Percentiles rank a stretch among this genome's conserved stretches.
Conservation (phyloP, 2,113 vertebrate genomes). For the Trematocara nigrifrons region DNA sequence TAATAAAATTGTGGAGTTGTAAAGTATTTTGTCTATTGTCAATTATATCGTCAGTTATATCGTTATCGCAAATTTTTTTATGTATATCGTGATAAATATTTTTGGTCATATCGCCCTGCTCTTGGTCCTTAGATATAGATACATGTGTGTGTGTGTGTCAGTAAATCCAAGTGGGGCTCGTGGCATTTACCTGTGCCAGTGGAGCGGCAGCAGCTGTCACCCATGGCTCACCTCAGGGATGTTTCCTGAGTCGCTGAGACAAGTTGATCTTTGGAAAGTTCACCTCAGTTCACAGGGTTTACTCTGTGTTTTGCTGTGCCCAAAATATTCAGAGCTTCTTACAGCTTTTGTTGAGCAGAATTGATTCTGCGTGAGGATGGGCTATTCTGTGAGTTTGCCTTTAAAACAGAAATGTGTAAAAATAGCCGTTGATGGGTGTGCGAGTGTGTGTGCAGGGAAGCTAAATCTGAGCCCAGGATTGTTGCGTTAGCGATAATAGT, state of each 20-base stretch:
- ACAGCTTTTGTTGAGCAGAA: not conserved
- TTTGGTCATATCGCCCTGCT: too few relatives aligned
- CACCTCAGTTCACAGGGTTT: constrained; percentile 47
- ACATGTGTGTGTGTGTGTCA: not conserved
- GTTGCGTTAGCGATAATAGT: not conserved
- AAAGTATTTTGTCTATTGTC: too few relatives aligned
- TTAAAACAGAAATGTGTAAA: not conserved
- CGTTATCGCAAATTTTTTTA: too few relatives aligned
- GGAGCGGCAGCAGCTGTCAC: constrained; percentile 60
- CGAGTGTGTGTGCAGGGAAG: not conserved
- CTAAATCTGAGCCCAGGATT: not conserved
- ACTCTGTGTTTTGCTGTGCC: not conserved
- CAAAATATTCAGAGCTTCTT: not conserved
- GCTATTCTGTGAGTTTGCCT: not conserved
- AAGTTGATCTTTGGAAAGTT: constrained; percentile 73
- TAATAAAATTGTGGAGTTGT: too few relatives aligned
- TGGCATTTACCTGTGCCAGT: constrained; percentile 63
- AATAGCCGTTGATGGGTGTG: not conserved
- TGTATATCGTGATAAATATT: too few relatives aligned
- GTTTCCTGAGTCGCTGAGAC: constrained; percentile 70
- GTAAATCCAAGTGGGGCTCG: too few relatives aligned
- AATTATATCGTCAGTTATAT: too few relatives aligned
- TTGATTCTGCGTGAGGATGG: not conserved
- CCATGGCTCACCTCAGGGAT: constrained; percentile 64
- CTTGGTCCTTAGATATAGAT: too few relatives aligned